Evolutionary conservation across 2,888 invertebrate genomes (phyloP).

Genomic region (Gnatocerus cornutus): DNA sequence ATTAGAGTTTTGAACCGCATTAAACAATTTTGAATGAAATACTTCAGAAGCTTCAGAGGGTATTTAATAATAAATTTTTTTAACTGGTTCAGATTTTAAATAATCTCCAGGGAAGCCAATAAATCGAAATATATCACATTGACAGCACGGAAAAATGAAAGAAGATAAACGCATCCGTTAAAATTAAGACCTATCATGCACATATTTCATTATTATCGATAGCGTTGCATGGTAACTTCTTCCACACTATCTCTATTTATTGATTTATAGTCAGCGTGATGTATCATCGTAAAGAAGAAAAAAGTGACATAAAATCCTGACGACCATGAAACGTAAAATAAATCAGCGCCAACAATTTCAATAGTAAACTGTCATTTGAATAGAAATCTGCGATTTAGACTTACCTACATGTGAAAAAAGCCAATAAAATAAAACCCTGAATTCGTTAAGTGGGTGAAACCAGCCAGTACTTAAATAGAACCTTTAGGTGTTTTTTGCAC

Average conservation of each 20-base stretch:
- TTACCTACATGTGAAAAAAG: constrained; percentile 28
- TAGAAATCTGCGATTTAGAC: constrained; percentile 19
- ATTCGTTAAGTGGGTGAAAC: neutral
- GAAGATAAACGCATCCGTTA: neutral
- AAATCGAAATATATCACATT: neutral
- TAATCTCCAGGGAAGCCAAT: too few species aligned
- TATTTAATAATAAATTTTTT: too few species aligned
- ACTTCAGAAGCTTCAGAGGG: too few species aligned
- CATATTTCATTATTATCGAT: constrained; percentile 17
- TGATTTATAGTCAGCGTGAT: constrained; percentile 31
- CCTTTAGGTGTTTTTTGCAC: neutral
- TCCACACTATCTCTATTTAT: constrained; percentile 14
- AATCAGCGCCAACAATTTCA: constrained; percentile 24
- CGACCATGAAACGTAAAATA: constrained; percentile 20
- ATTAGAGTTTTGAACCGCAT: neutral
- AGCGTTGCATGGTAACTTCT: constrained; percentile 7
- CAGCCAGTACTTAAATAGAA: neutral
- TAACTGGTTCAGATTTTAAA: too few species aligned
- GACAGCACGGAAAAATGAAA: neutral
- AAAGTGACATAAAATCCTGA: constrained; percentile 11
- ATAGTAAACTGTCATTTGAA: constrained; percentile 17
- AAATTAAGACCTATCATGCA: constrained; percentile 4
- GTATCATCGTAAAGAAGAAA: constrained; percentile 24
- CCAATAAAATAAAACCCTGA: constrained; percentile 25
- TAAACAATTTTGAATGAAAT: constrained; percentile 1